phyloP scores from a whole-genome alignment of 1,140 invertebrate genomes.

The Andricus grossulariae region DNA sequence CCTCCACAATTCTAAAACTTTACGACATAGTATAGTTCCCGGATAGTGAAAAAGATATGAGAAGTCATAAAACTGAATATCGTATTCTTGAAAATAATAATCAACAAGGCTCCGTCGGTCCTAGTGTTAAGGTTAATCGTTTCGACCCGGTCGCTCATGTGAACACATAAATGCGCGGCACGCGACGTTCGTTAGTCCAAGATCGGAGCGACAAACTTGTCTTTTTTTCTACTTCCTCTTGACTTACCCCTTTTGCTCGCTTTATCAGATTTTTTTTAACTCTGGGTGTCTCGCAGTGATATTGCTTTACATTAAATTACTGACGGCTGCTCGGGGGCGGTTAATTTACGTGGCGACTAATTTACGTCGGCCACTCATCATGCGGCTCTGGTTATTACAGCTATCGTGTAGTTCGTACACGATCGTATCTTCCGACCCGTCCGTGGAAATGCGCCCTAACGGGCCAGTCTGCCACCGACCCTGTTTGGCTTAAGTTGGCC shows the following conservation, averaged over 20 bases:
- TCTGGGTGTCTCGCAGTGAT: slow-evolving; percentile 22
- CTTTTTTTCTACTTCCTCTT: slow-evolving; percentile 42
- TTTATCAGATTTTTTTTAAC: background rate
- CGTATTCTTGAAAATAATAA: slow-evolving; percentile 14
- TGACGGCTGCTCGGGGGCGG: slow-evolving; percentile 56
- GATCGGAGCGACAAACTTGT: slow-evolving; percentile 36
- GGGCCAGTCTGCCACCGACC: background rate
- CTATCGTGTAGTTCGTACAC: slow-evolving; percentile 33
- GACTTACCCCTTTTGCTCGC: background rate
- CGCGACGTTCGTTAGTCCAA: slow-evolving; percentile 60
- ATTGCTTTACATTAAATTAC: slow-evolving; percentile 28
- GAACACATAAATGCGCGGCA: slow-evolving; percentile 44
- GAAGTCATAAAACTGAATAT: slow-evolving; percentile 14
- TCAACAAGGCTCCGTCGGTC: slow-evolving; percentile 29
- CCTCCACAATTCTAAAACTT: background rate
- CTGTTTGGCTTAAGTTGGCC: background rate
- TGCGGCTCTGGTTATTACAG: slow-evolving; percentile 56
- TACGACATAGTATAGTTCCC: background rate
- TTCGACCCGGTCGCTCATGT: slow-evolving; percentile 18
- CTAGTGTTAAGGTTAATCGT: slow-evolving; percentile 30
- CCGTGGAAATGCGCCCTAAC: slow-evolving; percentile 12
- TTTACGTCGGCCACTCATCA: slow-evolving; percentile 68
- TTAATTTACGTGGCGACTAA: slow-evolving; percentile 66
- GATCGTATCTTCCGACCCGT: background rate
- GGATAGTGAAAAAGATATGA: background rate